Conservation (phyloP, 2,113 vertebrate species). For the Zosterops lateralis region DNA sequence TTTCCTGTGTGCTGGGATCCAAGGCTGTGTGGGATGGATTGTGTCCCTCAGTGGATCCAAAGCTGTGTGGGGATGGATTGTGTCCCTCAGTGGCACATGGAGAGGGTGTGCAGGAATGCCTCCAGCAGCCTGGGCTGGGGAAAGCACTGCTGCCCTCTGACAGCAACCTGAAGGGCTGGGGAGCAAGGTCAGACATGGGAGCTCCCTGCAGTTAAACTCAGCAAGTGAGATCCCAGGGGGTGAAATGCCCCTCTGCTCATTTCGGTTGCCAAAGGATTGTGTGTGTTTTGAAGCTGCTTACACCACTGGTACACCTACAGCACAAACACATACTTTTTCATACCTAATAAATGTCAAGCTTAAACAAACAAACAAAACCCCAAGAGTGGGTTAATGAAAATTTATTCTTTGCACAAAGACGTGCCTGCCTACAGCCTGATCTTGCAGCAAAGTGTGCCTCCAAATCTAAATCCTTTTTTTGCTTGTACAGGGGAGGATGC, state of each 20-base stretch:
- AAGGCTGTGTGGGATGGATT: not conserved
- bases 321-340: not conserved
- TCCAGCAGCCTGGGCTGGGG: not conserved
- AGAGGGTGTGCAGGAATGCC: not conserved
- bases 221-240: not conserved
- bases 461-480: not conserved
- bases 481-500: not conserved
- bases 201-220: not conserved
- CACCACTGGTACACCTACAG: not conserved
- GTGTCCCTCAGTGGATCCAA: no score
- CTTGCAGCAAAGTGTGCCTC: not conserved
- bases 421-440: not conserved
- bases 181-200: not conserved
- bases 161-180: not conserved
- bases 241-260: not conserved
- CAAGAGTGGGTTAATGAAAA: not conserved
- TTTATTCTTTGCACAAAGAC: not conserved
- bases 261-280: not conserved
- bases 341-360: not conserved
- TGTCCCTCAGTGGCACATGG: accelerated
- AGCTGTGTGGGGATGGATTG: not conserved
- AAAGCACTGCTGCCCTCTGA: not conserved
- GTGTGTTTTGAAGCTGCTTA: not conserved
- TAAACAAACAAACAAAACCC: not conserved
- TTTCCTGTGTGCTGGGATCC: not conserved